A percentile compares a stretch with the other conserved stretches of the same genome.
Conservation (phyloP, 1,140 invertebrate genomes). For the Uloborus diversus region DNA sequence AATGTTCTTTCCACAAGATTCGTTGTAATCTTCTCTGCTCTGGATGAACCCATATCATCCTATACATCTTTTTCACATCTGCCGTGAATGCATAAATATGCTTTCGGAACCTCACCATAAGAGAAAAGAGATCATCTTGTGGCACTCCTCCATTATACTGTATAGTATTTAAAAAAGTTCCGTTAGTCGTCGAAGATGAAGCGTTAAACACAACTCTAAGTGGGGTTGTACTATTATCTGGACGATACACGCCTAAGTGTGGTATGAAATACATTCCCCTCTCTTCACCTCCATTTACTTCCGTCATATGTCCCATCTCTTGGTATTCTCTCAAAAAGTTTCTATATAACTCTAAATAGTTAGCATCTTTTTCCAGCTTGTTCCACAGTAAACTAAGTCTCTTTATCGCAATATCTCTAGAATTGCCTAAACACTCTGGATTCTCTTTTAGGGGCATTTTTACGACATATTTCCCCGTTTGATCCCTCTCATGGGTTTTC, state of each 20-base stretch:
- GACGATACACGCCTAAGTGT: neutral
- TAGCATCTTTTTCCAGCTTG: neutral
- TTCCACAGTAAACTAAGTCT: neutral
- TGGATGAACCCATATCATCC: conserved; percentile 60
- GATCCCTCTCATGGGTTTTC: neutral
- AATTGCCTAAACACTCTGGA: neutral
- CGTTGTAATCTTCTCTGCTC: conserved; percentile 61
- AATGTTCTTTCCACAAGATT: conserved; percentile 59
- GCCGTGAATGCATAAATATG: conserved; percentile 50
- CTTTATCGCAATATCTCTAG: neutral
- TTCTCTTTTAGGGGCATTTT: neutral
- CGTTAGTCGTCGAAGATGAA: neutral
- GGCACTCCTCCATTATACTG: neutral
- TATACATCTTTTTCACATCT: conserved; percentile 59
- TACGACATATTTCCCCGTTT: neutral
- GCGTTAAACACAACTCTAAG: neutral
- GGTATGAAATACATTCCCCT: neutral
- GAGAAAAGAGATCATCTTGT: neutral
- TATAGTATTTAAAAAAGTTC: neutral
- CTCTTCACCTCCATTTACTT: neutral
- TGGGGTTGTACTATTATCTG: neutral
- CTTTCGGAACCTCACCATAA: conserved; percentile 36
- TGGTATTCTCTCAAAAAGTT: neutral
- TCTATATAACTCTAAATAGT: neutral
- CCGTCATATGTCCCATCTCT: neutral